Evolutionary conservation across 2,797 vertebrate species (phyloP).

Genomic region (Gobionotothen gibberifrons): DNA sequence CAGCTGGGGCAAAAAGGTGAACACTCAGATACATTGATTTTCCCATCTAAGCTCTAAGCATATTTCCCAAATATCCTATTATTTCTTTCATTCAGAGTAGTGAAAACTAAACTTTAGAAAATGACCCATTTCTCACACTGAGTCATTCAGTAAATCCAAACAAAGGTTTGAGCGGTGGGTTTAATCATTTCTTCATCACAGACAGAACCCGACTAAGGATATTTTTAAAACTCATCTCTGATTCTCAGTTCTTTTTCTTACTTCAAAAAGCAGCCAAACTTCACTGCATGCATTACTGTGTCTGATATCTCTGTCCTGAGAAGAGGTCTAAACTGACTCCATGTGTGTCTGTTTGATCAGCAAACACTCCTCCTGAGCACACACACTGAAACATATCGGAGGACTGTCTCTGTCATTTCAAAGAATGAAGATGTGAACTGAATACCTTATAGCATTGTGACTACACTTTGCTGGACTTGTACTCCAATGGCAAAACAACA

Average conservation of each 20-base stretch:
- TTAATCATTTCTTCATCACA: neutral
- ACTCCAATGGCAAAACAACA: neutral
- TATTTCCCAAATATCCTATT: neutral
- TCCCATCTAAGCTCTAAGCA: neutral
- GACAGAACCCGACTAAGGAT: neutral
- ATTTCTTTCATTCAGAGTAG: no score
- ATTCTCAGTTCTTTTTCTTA: no score
- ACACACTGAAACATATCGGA: constrained; percentile 8
- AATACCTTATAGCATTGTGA: constrained; percentile 17
- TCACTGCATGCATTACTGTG: constrained; percentile 8
- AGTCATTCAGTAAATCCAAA: neutral
- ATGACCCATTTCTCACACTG: neutral
- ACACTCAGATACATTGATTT: neutral
- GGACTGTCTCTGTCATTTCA: constrained; percentile 18
- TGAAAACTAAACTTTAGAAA: neutral
- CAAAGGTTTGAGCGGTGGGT: neutral
- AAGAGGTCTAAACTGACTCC: constrained; percentile 17
- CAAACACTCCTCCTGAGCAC: constrained; percentile 39
- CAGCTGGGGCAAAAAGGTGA: constrained; percentile 78
- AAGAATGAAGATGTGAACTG: constrained; percentile 25
- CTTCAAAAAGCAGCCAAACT: no score
- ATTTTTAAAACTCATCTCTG: neutral
- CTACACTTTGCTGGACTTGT: constrained; percentile 2
- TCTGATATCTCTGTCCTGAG: constrained; percentile 4
- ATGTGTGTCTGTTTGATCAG: constrained; percentile 49